Evolutionary conservation across 2,888 invertebrate genomes (phyloP).

Genomic region (Furcula furcula): DNA sequence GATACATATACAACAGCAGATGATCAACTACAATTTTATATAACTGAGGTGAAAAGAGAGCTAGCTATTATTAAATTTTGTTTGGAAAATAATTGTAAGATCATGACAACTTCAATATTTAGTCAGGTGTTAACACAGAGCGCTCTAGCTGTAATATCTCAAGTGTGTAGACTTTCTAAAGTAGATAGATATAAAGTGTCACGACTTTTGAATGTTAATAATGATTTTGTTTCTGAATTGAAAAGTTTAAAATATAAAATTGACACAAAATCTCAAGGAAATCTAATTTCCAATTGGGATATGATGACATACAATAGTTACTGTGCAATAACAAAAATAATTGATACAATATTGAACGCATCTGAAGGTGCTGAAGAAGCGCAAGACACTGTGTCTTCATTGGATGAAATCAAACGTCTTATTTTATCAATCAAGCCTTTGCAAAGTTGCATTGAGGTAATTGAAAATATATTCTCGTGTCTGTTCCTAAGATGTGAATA

Average conservation of each 20-base stretch:
- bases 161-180: slow-evolving; percentile 72
- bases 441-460: slow-evolving; percentile 80
- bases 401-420: slow-evolving; percentile 72
- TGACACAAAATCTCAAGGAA: slow-evolving; percentile 36
- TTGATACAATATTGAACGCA: slow-evolving; percentile 70
- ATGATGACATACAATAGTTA: slow-evolving; percentile 75
- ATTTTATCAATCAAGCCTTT: slow-evolving; percentile 72
- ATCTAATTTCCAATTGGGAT: slow-evolving; percentile 60
- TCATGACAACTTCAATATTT: slow-evolving; percentile 74
- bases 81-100: slow-evolving; percentile 73
- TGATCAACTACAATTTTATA: slow-evolving; percentile 69
- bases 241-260: slow-evolving; percentile 47
- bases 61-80: slow-evolving; percentile 75
- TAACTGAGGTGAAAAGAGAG: slow-evolving; percentile 75
- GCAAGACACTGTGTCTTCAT: slow-evolving; percentile 58
- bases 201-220: slow-evolving; percentile 67
- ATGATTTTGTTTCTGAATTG: slow-evolving; percentile 66
- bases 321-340: slow-evolving; percentile 73
- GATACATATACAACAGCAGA: slow-evolving; percentile 68
- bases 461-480: slow-evolving; percentile 88
- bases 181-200: slow-evolving; percentile 77
- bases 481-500: slow-evolving; percentile 85
- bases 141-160: slow-evolving; percentile 75
- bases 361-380: slow-evolving; percentile 52
- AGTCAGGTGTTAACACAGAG: slow-evolving; percentile 70